Base-by-base conservation (phyloP, 2,797 vertebrate species). In the Micrastur ruficollis region DNA sequence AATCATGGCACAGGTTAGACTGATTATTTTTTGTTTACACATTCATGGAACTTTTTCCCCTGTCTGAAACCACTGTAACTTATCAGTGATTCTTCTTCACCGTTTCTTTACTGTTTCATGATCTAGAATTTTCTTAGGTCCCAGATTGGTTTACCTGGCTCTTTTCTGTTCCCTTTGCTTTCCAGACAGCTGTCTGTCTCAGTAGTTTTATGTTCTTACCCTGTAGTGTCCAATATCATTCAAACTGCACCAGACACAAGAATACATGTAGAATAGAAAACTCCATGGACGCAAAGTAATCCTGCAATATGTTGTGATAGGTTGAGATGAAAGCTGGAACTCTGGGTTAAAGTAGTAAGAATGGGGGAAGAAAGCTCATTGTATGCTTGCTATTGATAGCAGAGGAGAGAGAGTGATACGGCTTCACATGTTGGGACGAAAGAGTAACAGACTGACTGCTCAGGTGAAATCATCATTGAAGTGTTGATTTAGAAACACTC, bases 1-100 rank as follows among this genome's bases (percentile, higher is more conserved):
- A 98, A 98, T 99, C 97, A 99, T 99, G 98, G 99, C 99, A 46
- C 99, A 99, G 99, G 99, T 99, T 92, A 94, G 98, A 96, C 38
- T 75, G 10, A 49, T 83, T 78, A 27, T 31, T 63, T 88, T 76
- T 59, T 93, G 6, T 74, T 16, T 56, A 29, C 73, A 9, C 13
- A 22, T 71, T 80, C 29, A 22, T 82, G 55, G n/a, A 87, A 47
- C 2, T 14, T 46, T n/a, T 91, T 82, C 10, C 2, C 6, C 5
- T 68, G 5, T 72, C 31, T 52, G 40, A 78, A 93, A 19, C 32
- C 44, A 15, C 21, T 75, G 25, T 81, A 27, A 47, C 7, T 72
- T 79, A 29, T 6, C 12, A 70, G 6, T 80, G 34, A 68, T 84
- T 79, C 18, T 91, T 83, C 52, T 91, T 65, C 46, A 65, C 21